Percentiles rank a stretch among this genome's conserved stretches.
Evolutionary conservation across 2,888 invertebrate genomes (phyloP).

Genomic region (Lepidocyrtinus sp.): DNA sequence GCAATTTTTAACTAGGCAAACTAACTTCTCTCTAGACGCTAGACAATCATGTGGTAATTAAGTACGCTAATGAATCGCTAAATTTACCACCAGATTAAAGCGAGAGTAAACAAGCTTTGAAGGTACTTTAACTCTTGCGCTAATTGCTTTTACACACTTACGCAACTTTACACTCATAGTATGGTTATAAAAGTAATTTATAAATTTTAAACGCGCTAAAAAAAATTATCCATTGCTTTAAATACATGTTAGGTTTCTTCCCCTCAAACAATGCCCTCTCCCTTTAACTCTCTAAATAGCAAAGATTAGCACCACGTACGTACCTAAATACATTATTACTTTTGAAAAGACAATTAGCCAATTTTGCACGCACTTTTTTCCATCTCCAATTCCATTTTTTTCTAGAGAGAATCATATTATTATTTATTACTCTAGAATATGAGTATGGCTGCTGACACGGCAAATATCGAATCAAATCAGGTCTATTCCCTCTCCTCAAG

Average conservation of each 20-base stretch:
- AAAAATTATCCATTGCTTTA: background rate
- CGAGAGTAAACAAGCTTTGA: background rate
- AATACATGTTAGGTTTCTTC: slow-evolving; percentile 12
- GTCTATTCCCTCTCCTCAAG: background rate
- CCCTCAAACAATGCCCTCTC: background rate
- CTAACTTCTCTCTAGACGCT: too few species aligned
- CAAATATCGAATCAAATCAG: background rate
- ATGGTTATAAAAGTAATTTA: too few species aligned
- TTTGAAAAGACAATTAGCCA: slow-evolving; percentile 19
- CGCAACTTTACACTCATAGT: too few species aligned
- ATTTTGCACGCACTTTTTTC: slow-evolving; percentile 41
- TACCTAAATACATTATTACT: background rate
- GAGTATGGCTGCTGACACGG: too few species aligned
- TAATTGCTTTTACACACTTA: background rate
- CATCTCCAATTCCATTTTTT: background rate
- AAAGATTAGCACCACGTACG: background rate
- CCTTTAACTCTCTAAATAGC: background rate
- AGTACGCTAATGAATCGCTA: background rate
- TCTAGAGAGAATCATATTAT: slow-evolving; percentile 2
- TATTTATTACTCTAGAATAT: background rate
- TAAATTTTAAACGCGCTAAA: slow-evolving; percentile 34
- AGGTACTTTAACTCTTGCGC: background rate
- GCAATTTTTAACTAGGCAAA: too few species aligned
- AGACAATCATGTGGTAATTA: background rate
- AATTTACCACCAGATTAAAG: background rate